Evolutionary conservation across 2,888 invertebrate genomes (phyloP).

Genomic region (Melipona bicolor): DNA sequence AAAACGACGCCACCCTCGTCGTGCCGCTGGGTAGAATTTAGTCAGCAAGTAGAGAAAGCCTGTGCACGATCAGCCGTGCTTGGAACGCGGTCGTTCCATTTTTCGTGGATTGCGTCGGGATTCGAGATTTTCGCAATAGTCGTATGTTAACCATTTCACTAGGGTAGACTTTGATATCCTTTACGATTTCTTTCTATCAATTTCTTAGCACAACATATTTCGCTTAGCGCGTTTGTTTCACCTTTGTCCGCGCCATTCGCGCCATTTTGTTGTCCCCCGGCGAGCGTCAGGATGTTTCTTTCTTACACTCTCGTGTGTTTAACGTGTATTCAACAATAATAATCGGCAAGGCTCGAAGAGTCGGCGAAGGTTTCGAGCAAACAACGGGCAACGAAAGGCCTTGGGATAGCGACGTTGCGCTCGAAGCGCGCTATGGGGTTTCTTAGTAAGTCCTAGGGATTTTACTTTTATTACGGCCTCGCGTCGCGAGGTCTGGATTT

Average conservation of each 20-base stretch:
- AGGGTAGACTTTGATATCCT: background rate
- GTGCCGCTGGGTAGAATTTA: slow-evolving; percentile 25
- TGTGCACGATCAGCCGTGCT: slow-evolving; percentile 43
- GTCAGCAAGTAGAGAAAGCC: slow-evolving; percentile 38
- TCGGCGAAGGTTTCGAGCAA: background rate
- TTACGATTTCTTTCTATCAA: too few relatives aligned
- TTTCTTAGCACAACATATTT: too few relatives aligned
- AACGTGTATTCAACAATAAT: background rate
- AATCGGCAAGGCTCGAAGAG: background rate
- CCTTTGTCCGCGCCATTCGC: too few relatives aligned
- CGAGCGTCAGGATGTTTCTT: background rate
- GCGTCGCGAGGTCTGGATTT: background rate
- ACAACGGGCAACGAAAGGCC: background rate
- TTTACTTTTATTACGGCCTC: slow-evolving; percentile 41
- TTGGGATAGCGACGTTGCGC: slow-evolving; percentile 5
- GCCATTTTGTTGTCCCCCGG: slow-evolving; percentile 7
- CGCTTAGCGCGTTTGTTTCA: too few relatives aligned
- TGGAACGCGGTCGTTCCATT: background rate
- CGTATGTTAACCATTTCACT: background rate
- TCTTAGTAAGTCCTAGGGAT: slow-evolving; percentile 22
- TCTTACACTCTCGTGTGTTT: background rate
- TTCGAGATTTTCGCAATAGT: background rate
- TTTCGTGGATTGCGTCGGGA: background rate
- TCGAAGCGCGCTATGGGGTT: background rate
- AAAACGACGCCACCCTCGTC: slow-evolving; percentile 36